Evolutionary conservation across 2,888 invertebrate genomes (phyloP), one percentile per base, ranked within the genome.

Genomic region (Neoscelio sp.): DNA sequence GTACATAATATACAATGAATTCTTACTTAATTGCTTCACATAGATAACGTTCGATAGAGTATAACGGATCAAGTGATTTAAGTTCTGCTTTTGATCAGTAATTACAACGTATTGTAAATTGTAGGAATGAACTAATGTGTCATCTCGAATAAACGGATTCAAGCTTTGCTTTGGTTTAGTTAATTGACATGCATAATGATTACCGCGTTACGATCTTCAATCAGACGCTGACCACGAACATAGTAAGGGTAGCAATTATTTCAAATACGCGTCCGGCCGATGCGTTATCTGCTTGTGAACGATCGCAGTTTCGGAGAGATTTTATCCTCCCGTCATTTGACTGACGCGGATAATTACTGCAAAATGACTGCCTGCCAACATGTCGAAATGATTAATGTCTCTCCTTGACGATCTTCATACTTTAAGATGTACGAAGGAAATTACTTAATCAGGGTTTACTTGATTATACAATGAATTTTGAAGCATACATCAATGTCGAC

Each of bases 1-100:
- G 88, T 88, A 87, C 87, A 87, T 85, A 82, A 38, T 54, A 38
- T 54, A 13, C 23, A 38, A 54, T 54, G 38, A 4, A 38, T 54
- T 54, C 54, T 54, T 54, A 38, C 38, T 13, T 38, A 54, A 54
- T 38, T 54, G 54, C 54, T 54, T 54, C 23, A 54, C 23, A 23
- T 13, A 7, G 54, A 54, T 54, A 54, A 23, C 13, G 38, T 38
- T 54, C 54, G 54, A 54, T 54, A 20, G 54, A 38, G 10, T 8
- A 13, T 18, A 18, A 2, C 12, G 38, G 38, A 13, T 60, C 30
- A 46, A 33, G 20, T 60, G 46, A 33, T 46, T 60, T 60, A 46
- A 60, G 60, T 58, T 58, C 15, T 58, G 46, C 13, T 44, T 60
- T 46, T 35, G 28, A 28, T 50, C 33, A 64, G 46, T 50, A 64